Conservation (phyloP, 2,888 invertebrate genomes). For the Branchellion lobata region DNA sequence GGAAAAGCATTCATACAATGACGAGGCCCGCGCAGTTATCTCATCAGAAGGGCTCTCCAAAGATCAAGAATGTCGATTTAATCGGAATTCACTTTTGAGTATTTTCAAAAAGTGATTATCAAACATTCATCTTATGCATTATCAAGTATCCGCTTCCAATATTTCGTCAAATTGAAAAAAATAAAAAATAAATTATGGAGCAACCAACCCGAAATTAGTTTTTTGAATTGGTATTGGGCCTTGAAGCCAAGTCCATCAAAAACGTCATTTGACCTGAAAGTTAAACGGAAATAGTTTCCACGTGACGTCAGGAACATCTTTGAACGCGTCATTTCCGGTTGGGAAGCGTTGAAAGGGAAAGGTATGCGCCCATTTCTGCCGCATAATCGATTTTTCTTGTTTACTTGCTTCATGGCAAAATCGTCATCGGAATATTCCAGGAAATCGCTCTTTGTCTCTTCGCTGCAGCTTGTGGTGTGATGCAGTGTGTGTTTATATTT, state of each 20-base stretch:
- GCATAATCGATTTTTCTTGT: not conserved
- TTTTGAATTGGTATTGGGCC: slow-evolving; percentile 34
- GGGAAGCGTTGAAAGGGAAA: not conserved
- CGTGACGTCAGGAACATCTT: slow-evolving; percentile 2
- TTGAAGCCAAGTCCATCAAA: slow-evolving; percentile 33
- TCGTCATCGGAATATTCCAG: not conserved
- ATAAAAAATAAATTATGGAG: too few relatives aligned
- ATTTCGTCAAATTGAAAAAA: too few relatives aligned
- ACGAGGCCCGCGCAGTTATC: too few relatives aligned
- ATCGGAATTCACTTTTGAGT: too few relatives aligned
- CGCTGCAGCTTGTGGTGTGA: not conserved
- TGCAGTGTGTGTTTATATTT: not conserved
- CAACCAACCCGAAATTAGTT: not conserved
- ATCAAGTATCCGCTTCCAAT: too few relatives aligned
- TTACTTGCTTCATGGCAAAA: not conserved
- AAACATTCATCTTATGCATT: too few relatives aligned
- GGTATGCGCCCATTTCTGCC: too few relatives aligned
- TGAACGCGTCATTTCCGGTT: not conserved
- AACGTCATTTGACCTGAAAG: slow-evolving; percentile 32
- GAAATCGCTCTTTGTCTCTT: slow-evolving; percentile 28
- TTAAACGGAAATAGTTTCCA: not conserved
- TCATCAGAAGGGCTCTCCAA: too few relatives aligned
- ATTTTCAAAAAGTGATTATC: too few relatives aligned
- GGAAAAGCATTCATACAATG: too few relatives aligned
- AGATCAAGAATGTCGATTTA: too few relatives aligned